Conservation (phyloP, 2,888 invertebrate genomes). For the Vesta saturnalis region DNA sequence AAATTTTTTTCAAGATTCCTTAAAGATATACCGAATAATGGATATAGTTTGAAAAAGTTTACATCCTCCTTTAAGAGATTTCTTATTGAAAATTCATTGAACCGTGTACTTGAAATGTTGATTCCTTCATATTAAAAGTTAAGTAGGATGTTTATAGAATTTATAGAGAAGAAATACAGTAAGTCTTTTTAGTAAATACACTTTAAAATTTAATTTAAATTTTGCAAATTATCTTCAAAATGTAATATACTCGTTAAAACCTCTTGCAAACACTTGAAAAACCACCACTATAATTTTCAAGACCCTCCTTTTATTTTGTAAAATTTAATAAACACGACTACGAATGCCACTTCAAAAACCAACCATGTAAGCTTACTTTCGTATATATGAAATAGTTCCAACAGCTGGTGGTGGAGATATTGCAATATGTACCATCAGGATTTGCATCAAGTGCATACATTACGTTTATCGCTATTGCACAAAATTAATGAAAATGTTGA, state of each 20-base stretch:
- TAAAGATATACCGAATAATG: slow-evolving; percentile 46
- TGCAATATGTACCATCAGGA: background rate
- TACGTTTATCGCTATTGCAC: no score
- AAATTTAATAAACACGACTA: slow-evolving; percentile 36
- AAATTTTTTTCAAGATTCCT: slow-evolving; percentile 29
- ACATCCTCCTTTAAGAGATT: slow-evolving; percentile 57
- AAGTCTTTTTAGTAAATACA: slow-evolving; percentile 20
- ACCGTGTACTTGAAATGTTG: slow-evolving; percentile 46
- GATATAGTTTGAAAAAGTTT: slow-evolving; percentile 54
- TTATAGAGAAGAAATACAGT: background rate
- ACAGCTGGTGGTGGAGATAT: slow-evolving; percentile 15
- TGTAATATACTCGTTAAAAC: slow-evolving; percentile 31
- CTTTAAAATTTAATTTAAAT: slow-evolving; percentile 8
- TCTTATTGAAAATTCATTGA: slow-evolving; percentile 54
- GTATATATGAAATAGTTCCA: slow-evolving; percentile 31
- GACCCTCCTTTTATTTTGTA: slow-evolving; percentile 19
- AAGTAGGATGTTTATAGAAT: slow-evolving; percentile 26
- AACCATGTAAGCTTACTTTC: slow-evolving; percentile 25
- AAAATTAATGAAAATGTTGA: no score
- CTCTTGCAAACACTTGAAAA: slow-evolving; percentile 34
- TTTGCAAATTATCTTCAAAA: slow-evolving; percentile 14
- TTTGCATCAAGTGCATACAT: slow-evolving; percentile 1
- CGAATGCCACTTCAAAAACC: slow-evolving; percentile 32
- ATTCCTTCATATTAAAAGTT: slow-evolving; percentile 28
- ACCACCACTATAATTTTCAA: slow-evolving; percentile 18